Evolutionary conservation across 2,113 vertebrate genomes (phyloP).

Genomic region (Cavia aperea): DNA sequence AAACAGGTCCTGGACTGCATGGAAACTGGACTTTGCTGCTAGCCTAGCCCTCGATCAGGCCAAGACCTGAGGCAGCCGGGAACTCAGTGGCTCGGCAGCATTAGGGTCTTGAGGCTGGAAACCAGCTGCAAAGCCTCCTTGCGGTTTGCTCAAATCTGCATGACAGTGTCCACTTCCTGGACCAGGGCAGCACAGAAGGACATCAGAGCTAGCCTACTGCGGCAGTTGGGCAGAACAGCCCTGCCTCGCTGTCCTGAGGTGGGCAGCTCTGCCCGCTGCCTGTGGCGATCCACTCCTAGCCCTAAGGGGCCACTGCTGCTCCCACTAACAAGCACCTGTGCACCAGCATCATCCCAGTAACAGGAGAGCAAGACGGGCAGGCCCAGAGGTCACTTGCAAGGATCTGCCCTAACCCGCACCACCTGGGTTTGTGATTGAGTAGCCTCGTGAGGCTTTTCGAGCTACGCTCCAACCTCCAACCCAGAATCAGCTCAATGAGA

Average conservation of each 20-base stretch:
- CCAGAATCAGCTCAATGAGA: slow-evolving; percentile 72
- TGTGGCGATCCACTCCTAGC: rapidly evolving
- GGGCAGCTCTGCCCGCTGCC: rapidly evolving
- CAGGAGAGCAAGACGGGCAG: rapidly evolving
- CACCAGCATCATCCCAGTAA: not conserved
- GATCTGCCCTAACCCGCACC: rapidly evolving
- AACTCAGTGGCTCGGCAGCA: rapidly evolving
- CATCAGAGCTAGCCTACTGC: not conserved
- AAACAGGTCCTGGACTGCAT: too few relatives aligned
- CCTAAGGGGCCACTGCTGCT: rapidly evolving
- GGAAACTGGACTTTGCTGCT: rapidly evolving
- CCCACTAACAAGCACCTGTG: rapidly evolving
- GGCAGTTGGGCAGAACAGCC: rapidly evolving
- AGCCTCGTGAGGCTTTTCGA: not conserved
- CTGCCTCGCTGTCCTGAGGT: rapidly evolving
- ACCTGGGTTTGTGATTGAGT: rapidly evolving
- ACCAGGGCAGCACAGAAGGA: rapidly evolving
- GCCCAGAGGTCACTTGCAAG: not conserved
- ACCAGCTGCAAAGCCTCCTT: rapidly evolving
- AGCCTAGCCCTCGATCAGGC: rapidly evolving
- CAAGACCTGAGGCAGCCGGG: not conserved
- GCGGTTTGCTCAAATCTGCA: rapidly evolving
- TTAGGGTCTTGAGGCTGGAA: rapidly evolving
- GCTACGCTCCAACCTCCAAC: slow-evolving; percentile 63
- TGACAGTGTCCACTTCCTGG: rapidly evolving